Evolutionary conservation across 1,140 invertebrate genomes (phyloP), one percentile per base, ranked within the genome.

Genomic region (Anagrus nilaparvatae): DNA sequence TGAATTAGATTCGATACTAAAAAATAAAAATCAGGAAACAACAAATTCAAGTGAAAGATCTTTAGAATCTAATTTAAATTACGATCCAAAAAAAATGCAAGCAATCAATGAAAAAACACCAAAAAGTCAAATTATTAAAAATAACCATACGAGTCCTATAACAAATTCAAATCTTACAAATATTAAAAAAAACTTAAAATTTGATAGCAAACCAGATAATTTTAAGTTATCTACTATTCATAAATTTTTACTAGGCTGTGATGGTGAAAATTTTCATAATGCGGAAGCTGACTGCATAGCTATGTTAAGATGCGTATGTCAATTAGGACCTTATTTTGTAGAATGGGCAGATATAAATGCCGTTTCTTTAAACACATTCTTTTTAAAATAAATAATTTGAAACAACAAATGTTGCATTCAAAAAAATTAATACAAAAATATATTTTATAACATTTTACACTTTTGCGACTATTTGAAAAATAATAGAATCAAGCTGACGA

Each of bases 261-360:
- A 61, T 14, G 52, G 68, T 1, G 18, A 44, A 2, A 55, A 66
- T 39, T 54, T 64, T 4, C 79, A 82, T 56, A 57, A 57, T 23
- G 78, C 79, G 16, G 79, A 81, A 54, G 63, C 58, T 40, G 79
- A 82, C 58, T 76, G 75, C 13, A 45, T 67, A 8, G 69, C 70
- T 56, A 58, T 77, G 5, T 59, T 77, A 14, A 58, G 71, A 29
- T 75, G 77, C 49, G 70, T 74, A 3, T 58, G 65, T 30, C 60
- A 63, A 5, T 63, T 70, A 17, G 69, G 70, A 37, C 46, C 69
- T 9, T 53, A 63, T 27, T 81, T 81, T 53, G 42, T 75, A 1
- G 53, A 67, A 24, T 77, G 70, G 66, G 67, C 72, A 12, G 72
- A 79, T 46, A 47, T 53, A 17, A 65, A 71, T 50, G 69, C 71